These are phyloP conservation scores for Camptogramma bilineatum DNA, from an alignment of 2,888 invertebrate species.

Conservation along the genomic window DNA sequence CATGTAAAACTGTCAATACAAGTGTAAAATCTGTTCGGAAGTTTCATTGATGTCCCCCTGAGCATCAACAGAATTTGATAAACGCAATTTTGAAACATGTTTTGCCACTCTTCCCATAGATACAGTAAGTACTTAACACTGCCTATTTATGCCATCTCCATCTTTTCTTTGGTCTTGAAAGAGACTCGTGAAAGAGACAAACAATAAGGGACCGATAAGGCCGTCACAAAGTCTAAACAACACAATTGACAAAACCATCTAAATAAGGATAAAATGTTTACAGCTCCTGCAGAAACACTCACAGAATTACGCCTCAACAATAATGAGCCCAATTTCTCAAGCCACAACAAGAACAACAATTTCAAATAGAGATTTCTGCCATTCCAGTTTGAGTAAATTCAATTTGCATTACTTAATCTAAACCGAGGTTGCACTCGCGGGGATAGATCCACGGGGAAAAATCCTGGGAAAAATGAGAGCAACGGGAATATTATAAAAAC, in stretches of 20 bases:
- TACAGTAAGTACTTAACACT: too few species aligned
- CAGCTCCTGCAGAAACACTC: neutral
- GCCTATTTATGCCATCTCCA: too few species aligned
- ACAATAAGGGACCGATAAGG: neutral
- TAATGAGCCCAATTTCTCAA: neutral
- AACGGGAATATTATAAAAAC: constrained; percentile 42
- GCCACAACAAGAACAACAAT: constrained; percentile 3
- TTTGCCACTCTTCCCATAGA: too few species aligned
- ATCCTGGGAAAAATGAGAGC: constrained; percentile 29
- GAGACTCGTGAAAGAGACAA: too few species aligned
- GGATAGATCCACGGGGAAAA: constrained; percentile 30
- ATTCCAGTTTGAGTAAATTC: constrained; percentile 25
- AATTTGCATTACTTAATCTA: constrained; percentile 34
- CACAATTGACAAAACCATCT: neutral
- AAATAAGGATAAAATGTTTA: neutral
- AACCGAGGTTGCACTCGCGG: constrained; percentile 34
- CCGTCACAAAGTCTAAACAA: neutral
- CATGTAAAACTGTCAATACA: too few species aligned
- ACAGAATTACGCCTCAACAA: neutral
- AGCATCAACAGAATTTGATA: too few species aligned
- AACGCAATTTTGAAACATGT: too few species aligned
- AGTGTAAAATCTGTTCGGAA: too few species aligned
- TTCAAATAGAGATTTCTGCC: constrained; percentile 11
- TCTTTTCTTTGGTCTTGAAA: too few species aligned
- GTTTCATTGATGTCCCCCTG: too few species aligned